A percentile compares a stretch with the other conserved stretches of the same genome.
These are phyloP conservation scores for Rhea pennata DNA, from an alignment of 2,113 vertebrate genomes.

Conservation along the genomic window DNA sequence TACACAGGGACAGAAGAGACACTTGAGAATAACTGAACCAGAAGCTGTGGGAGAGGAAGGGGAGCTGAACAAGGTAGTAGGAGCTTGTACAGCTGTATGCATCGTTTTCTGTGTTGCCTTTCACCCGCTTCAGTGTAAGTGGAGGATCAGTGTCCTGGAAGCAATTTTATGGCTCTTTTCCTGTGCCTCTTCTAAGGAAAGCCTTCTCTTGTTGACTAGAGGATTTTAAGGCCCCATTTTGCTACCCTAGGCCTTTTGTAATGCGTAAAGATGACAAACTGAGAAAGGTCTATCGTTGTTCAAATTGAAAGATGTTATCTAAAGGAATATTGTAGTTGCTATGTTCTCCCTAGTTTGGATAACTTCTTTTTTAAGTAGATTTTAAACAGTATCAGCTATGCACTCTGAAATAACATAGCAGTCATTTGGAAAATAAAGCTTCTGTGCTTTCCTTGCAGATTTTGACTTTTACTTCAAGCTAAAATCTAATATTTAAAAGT, in stretches of 20 bases:
- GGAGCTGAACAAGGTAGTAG: background rate
- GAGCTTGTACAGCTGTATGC: background rate
- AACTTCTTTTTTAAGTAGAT: background rate
- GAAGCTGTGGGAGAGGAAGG: background rate
- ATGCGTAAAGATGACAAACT: background rate
- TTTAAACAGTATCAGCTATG: background rate
- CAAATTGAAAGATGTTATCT: background rate
- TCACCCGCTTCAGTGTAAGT: background rate
- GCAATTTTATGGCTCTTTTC: background rate
- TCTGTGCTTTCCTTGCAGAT: background rate
- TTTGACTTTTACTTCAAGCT: constrained; percentile 13
- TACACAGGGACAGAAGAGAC: background rate
- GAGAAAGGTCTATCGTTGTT: background rate
- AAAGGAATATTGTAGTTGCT: background rate
- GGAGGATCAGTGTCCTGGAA: background rate
- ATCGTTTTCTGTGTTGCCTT: background rate
- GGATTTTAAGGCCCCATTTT: background rate
- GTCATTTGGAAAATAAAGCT: background rate
- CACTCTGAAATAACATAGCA: background rate
- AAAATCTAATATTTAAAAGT: constrained; percentile 22
- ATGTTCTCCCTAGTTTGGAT: background rate
- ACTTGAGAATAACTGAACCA: background rate
- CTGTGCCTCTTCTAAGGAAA: background rate
- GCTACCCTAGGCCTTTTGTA: background rate
- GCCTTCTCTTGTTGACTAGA: fast-evolving